These are phyloP conservation scores for Saxidomus purpurata DNA, from an alignment of 1,140 invertebrate genomes.

Conservation along the genomic window DNA sequence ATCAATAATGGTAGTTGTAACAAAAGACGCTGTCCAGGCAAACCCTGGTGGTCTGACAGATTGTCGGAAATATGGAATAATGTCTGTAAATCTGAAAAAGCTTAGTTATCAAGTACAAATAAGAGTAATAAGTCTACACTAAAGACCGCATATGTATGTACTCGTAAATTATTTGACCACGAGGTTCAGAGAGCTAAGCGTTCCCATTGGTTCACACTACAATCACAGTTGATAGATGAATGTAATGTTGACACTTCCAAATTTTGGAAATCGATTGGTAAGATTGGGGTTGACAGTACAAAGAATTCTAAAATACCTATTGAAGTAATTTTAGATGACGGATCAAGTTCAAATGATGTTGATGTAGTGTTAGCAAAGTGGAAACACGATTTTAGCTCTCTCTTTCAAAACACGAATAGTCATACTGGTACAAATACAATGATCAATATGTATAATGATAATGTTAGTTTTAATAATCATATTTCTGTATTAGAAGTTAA, in stretches of 20 bases:
- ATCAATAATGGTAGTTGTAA: constrained; percentile 44
- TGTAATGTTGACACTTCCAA: constrained; percentile 12
- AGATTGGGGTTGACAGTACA: constrained; percentile 6
- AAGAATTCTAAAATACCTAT: constrained; percentile 14
- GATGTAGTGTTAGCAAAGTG: too few species aligned
- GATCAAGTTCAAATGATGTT: constrained; percentile 12
- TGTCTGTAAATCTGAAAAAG: constrained; percentile 29
- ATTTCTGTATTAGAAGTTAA: too few species aligned
- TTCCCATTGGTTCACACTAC: constrained; percentile 37
- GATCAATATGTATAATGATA: too few species aligned
- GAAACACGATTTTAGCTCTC: too few species aligned
- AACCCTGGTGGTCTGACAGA: constrained; percentile 52
- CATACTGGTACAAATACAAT: too few species aligned
- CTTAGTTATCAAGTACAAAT: constrained; percentile 21
- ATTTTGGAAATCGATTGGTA: constrained; percentile 33
- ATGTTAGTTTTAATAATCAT: too few species aligned
- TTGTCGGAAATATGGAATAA: constrained; percentile 45
- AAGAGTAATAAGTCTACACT: not conserved
- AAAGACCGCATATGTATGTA: constrained; percentile 15
- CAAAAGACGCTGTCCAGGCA: constrained; percentile 32
- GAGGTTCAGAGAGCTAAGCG: constrained; percentile 44
- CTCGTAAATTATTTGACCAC: constrained; percentile 41
- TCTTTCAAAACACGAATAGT: too few species aligned
- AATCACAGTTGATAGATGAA: constrained; percentile 41
- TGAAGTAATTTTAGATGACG: constrained; percentile 27